Percentiles rank a stretch among this genome's conserved stretches.
phyloP scores from a whole-genome alignment of 2,113 vertebrate species.

The Amazona vittata region DNA sequence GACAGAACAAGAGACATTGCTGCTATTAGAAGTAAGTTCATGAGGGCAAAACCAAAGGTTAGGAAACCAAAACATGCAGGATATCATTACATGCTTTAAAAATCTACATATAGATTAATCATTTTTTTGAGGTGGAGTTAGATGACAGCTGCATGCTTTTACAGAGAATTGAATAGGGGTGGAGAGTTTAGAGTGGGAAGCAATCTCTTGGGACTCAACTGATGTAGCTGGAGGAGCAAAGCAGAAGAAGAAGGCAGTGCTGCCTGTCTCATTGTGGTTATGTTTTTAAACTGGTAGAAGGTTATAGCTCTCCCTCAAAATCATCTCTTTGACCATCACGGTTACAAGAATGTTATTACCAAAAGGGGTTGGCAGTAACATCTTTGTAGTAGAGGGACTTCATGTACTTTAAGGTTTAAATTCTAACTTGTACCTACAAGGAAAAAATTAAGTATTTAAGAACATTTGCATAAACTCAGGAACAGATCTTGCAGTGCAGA shows the following conservation, averaged over 20 bases:
- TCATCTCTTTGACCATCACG: accelerated
- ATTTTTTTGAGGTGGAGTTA: neutral
- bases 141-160: accelerated
- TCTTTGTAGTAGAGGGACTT: neutral
- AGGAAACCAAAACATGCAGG: neutral
- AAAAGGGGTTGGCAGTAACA: neutral
- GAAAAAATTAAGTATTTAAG: neutral
- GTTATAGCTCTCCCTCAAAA: neutral
- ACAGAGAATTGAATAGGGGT: neutral
- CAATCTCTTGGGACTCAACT: neutral
- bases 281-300: neutral
- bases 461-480: accelerated
- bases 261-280: neutral
- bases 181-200: neutral
- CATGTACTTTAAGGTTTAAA: too few species aligned
- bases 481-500: neutral
- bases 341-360: accelerated
- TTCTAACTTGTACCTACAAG: neutral
- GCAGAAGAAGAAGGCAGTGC: neutral
- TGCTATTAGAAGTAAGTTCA: slow-evolving; percentile 88
- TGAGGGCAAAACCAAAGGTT: neutral
- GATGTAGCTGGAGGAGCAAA: neutral
- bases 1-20: slow-evolving; percentile 95
- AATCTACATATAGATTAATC: accelerated
- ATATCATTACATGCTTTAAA: neutral